These are phyloP conservation scores for Podilymbus podiceps DNA, from an alignment of 2,113 vertebrate species.

Conservation along the genomic window DNA sequence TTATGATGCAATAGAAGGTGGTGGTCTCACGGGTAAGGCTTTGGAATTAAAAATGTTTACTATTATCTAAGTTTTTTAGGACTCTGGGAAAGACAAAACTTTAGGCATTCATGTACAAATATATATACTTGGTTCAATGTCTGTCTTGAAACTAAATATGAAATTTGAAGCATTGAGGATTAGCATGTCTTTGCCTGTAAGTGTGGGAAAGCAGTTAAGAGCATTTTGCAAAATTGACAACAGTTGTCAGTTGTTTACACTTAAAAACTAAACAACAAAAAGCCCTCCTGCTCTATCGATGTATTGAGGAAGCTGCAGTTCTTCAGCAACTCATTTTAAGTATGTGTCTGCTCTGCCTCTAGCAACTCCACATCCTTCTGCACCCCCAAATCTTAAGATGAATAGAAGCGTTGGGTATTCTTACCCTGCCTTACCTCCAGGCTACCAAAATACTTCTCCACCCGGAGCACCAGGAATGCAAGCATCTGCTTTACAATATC, in stretches of 20 bases:
- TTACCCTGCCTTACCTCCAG: slow-evolving; percentile 89
- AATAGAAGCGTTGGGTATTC: slow-evolving; percentile 81
- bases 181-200: neutral
- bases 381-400: slow-evolving; percentile 73
- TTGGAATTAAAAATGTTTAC: neutral
- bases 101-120: neutral
- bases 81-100: neutral
- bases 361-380: slow-evolving; percentile 72
- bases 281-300: neutral
- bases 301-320: neutral
- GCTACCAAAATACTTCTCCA: slow-evolving; percentile 82
- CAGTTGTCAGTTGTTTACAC: neutral
- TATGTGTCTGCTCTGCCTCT: slow-evolving; percentile 52
- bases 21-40: slow-evolving; percentile 83
- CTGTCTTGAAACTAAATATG: neutral
- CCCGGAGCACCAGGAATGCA: slow-evolving; percentile 72
- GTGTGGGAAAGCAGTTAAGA: neutral
- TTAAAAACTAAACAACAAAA: neutral
- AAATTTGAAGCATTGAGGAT: neutral
- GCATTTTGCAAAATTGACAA: neutral
- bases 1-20: slow-evolving; percentile 87
- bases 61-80: neutral
- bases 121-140: neutral
- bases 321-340: neutral
- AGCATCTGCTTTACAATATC: slow-evolving; percentile 79